Percentiles rank a stretch among this genome's conserved stretches.
These are phyloP conservation scores for Agrochola litura DNA, from an alignment of 2,888 invertebrate genomes.

Conservation along the genomic window DNA sequence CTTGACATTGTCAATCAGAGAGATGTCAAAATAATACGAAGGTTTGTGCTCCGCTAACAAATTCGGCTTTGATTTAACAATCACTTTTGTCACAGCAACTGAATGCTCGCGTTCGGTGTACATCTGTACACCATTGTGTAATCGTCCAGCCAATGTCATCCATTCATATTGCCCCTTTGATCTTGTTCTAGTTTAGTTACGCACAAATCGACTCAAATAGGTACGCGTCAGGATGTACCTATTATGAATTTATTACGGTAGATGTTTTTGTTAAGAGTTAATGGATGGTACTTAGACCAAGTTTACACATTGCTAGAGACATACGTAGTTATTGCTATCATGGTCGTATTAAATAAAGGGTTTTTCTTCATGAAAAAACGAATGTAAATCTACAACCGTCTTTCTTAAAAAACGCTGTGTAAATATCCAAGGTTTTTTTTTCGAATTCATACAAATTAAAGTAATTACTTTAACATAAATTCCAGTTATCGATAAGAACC, in stretches of 20 bases:
- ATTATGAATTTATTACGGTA: constrained; percentile 53
- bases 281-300: constrained; percentile 2
- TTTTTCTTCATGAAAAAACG: background rate
- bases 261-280: constrained; percentile 35
- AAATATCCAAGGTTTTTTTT: background rate
- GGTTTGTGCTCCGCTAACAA: constrained; percentile 73
- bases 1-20: constrained; percentile 38
- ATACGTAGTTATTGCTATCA: too few relatives aligned
- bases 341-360: background rate
- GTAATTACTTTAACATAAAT: constrained; percentile 9
- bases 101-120: constrained; percentile 24
- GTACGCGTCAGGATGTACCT: constrained; percentile 47
- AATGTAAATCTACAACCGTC: background rate
- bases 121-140: constrained; percentile 52
- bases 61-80: constrained; percentile 76
- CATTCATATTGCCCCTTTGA: constrained; percentile 63
- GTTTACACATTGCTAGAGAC: background rate
- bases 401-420: background rate
- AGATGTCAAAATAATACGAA: constrained; percentile 67
- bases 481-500: constrained; percentile 9
- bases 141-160: constrained; percentile 65
- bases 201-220: constrained; percentile 54
- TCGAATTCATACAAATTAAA: background rate
- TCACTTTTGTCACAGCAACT: constrained; percentile 54
- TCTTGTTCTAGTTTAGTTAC: constrained; percentile 65